phyloP scores from a whole-genome alignment of 2,113 vertebrate species.

The Ailuropoda melanoleuca region DNA sequence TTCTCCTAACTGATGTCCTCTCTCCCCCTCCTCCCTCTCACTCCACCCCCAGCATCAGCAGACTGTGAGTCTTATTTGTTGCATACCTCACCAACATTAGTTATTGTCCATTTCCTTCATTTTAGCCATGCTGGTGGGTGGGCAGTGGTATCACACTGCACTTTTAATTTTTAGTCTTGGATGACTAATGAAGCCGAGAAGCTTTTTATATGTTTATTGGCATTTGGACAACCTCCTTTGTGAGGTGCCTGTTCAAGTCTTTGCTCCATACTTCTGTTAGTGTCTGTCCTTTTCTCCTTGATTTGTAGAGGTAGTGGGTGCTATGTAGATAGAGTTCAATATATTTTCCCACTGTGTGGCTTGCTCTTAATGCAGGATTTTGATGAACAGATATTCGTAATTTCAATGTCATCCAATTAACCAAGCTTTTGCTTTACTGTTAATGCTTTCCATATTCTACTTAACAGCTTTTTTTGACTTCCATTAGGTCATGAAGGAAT shows the following conservation, averaged over 20 bases:
- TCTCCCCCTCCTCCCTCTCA: neutral
- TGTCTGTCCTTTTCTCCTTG: neutral
- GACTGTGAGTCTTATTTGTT: neutral
- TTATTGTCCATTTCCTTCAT: neutral
- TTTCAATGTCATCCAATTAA: neutral
- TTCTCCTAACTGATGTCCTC: neutral
- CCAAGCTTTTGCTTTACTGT: neutral
- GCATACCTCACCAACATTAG: neutral
- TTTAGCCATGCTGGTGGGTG: neutral
- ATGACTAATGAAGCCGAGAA: neutral
- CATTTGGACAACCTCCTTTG: neutral
- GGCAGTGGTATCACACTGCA: neutral
- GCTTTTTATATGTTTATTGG: neutral
- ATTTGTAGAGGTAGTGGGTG: neutral
- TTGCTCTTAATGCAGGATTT: neutral
- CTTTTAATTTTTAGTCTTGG: neutral
- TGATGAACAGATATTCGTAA: neutral
- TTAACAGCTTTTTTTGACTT: neutral
- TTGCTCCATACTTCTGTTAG: neutral
- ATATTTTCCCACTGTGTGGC: neutral
- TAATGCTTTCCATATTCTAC: neutral
- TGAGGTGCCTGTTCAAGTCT: neutral
- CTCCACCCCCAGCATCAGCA: neutral
- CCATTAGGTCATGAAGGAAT: neutral
- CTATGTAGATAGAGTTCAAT: neutral